These are phyloP conservation scores for Polia nebulosa DNA, from an alignment of 2,888 invertebrate species.

Conservation along the genomic window DNA sequence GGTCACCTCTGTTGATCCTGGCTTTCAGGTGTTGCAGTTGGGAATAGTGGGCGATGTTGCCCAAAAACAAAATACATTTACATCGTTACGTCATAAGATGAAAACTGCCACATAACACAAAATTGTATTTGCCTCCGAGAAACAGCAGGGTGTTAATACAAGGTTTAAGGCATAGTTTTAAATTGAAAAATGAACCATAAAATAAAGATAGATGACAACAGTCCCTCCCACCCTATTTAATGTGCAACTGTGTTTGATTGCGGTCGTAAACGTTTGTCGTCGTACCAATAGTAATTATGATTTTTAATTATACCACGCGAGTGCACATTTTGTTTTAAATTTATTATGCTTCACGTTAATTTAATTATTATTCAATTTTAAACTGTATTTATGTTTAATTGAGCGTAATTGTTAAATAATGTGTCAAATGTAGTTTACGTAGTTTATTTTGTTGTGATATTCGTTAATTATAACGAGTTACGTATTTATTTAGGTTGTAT, in stretches of 20 bases:
- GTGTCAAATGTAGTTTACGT: constrained; percentile 49
- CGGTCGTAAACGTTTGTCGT: constrained; percentile 80
- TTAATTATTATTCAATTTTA: constrained; percentile 68
- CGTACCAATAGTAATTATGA: constrained; percentile 79
- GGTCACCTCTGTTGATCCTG: no score
- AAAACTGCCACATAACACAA: no score
- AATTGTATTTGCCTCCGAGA: no score
- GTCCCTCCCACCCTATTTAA: constrained; percentile 73
- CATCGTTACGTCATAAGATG: no score
- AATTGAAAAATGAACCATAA: not conserved
- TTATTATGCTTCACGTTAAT: constrained; percentile 67
- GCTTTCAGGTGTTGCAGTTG: no score
- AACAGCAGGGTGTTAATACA: not conserved
- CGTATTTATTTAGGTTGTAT: not conserved
- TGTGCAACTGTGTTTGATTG: constrained; percentile 88
- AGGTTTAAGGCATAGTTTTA: not conserved
- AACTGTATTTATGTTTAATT: constrained; percentile 61
- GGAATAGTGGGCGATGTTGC: no score
- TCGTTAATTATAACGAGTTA: constrained; percentile 24
- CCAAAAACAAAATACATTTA: no score
- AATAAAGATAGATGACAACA: constrained; percentile 22
- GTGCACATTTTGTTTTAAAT: constrained; percentile 69
- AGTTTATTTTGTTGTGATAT: constrained; percentile 24
- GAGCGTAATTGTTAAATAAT: constrained; percentile 61
- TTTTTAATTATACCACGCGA: constrained; percentile 79